Conservation (phyloP, 2,888 invertebrate genomes). For the Nezara viridula region DNA sequence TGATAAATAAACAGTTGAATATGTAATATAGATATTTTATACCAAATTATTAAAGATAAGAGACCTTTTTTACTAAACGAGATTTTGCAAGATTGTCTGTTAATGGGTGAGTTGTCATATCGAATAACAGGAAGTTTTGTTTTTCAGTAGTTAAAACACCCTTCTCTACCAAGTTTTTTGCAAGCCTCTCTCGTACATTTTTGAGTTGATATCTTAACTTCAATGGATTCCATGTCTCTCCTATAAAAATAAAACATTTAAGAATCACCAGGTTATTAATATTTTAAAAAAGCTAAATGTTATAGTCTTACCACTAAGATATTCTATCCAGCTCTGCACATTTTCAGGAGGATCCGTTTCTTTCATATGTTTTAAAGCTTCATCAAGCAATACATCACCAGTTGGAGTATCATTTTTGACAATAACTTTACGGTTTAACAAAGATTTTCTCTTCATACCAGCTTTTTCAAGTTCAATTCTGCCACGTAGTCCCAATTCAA, state of each 20-base stretch:
- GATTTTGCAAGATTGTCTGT: conserved; percentile 96
- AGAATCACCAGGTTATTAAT: conserved; percentile 38
- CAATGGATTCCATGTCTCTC: conserved; percentile 99
- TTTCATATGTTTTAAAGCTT: conserved; percentile 97
- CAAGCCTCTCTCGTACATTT: conserved; percentile 98
- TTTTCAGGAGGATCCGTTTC: conserved; percentile 98
- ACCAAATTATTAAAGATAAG: conserved; percentile 52
- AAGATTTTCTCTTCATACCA: conserved; percentile 94
- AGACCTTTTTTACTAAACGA: conserved; percentile 95
- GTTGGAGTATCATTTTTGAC: conserved; percentile 92
- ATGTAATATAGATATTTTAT: neutral
- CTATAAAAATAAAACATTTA: conserved; percentile 70
- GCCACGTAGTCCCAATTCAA: conserved; percentile 95
- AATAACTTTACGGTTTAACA: conserved; percentile 86
- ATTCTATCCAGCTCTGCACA: conserved; percentile 99
- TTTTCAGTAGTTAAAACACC: conserved; percentile 99
- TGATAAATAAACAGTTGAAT: neutral
- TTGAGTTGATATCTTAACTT: conserved; percentile 98
- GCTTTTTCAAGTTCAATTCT: conserved; percentile 96
- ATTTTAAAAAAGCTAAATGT: neutral
- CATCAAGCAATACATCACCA: conserved; percentile 95
- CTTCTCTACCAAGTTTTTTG: conserved; percentile 99
- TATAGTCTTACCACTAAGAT: conserved; percentile 86
- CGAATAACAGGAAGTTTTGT: conserved; percentile 99
- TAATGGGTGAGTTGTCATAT: conserved; percentile 99